These are phyloP conservation scores for Meganola albula DNA, from an alignment of 2,888 invertebrate species.

Conservation along the genomic window DNA sequence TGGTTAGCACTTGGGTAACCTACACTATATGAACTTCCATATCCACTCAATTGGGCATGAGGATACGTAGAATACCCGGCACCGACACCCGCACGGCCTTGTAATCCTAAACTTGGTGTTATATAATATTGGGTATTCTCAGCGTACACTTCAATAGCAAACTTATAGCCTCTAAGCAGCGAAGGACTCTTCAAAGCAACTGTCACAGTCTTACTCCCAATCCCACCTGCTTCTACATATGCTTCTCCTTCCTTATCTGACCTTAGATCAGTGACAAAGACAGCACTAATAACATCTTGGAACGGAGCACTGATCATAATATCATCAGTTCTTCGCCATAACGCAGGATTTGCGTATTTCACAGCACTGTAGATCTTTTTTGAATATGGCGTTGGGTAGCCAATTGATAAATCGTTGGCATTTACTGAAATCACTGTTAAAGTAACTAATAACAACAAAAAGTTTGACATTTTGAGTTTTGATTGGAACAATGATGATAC, in stretches of 20 bases:
- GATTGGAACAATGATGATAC: conserved; percentile 1
- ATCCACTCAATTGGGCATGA: conserved; percentile 12
- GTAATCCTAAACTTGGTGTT: too few relatives aligned
- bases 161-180: conserved; percentile 58
- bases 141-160: conserved; percentile 55
- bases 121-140: conserved; percentile 36
- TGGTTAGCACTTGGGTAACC: background rate
- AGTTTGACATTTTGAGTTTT: conserved; percentile 6
- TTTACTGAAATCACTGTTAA: conserved; percentile 10
- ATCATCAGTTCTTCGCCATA: conserved; percentile 58
- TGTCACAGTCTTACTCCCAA: conserved; percentile 53
- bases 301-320: conserved; percentile 42
- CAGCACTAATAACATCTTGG: conserved; percentile 51
- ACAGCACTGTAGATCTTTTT: conserved; percentile 53
- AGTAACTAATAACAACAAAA: conserved; percentile 3
- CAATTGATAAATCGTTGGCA: conserved; percentile 21
- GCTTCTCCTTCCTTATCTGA: conserved; percentile 60
- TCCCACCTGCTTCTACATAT: conserved; percentile 51
- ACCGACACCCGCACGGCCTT: background rate
- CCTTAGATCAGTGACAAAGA: conserved; percentile 55
- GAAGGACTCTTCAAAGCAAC: conserved; percentile 56
- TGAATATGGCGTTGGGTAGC: conserved; percentile 30
- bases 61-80: conserved; percentile 8
- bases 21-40: conserved; percentile 6
- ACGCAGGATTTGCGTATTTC: conserved; percentile 50